Percentiles rank a stretch among this genome's conserved stretches.
Evolutionary conservation across 2,113 vertebrate species (phyloP).

Genomic region (Heliornis fulica): DNA sequence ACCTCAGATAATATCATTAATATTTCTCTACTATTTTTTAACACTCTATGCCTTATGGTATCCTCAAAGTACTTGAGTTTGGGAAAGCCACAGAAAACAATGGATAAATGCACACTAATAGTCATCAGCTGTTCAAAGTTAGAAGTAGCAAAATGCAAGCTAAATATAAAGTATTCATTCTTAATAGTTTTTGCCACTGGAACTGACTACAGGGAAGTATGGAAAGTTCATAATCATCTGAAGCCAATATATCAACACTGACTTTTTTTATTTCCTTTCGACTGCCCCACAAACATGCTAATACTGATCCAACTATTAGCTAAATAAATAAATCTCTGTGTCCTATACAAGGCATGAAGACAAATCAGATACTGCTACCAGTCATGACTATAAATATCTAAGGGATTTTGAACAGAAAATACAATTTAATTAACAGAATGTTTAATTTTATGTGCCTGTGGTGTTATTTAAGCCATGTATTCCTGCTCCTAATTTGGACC

Average conservation of each 20-base stretch:
- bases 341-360: neutral
- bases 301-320: neutral
- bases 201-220: neutral
- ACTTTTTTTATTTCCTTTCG: neutral
- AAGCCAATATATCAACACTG: neutral
- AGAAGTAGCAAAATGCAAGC: neutral
- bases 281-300: rapidly evolving
- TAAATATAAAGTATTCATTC: neutral
- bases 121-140: neutral
- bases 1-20: neutral
- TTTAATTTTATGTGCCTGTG: neutral
- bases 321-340: neutral
- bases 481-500: neutral
- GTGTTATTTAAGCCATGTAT: neutral
- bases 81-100: neutral
- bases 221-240: neutral
- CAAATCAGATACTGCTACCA: neutral
- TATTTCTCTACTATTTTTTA: neutral
- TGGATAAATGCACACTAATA: neutral
- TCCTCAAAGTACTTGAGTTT: neutral
- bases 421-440: neutral
- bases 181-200: neutral
- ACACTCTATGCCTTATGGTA: neutral
- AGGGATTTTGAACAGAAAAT: neutral
- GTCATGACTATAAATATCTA: neutral